These are phyloP conservation scores for Tychaedon coryphoeus DNA, from an alignment of 2,113 vertebrate species.

Conservation along the genomic window DNA sequence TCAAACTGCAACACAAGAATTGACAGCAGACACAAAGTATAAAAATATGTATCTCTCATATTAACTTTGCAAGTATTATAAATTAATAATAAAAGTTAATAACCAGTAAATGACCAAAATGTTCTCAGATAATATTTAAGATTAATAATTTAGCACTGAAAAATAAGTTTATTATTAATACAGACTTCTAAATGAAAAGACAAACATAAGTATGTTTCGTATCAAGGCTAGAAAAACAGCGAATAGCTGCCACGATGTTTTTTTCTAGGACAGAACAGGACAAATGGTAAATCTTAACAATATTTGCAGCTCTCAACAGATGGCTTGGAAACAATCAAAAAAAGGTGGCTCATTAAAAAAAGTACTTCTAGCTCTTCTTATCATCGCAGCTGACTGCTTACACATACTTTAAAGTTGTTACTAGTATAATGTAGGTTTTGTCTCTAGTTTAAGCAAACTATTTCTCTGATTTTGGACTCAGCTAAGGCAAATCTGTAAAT, in stretches of 20 bases:
- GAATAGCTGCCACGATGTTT: neutral
- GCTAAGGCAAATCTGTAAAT: neutral
- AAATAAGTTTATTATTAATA: neutral
- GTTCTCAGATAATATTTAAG: neutral
- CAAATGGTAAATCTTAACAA: neutral
- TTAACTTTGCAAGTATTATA: neutral
- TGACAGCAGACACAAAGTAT: neutral
- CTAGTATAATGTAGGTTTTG: neutral
- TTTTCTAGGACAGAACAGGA: neutral
- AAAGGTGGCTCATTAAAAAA: neutral
- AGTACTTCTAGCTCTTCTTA: neutral
- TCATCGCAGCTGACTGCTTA: neutral
- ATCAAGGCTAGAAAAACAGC: neutral
- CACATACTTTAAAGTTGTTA: neutral
- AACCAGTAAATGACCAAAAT: neutral
- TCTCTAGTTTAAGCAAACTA: neutral
- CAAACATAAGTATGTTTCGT: neutral
- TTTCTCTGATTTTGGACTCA: neutral
- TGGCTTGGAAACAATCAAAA: neutral
- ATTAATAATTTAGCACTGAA: neutral
- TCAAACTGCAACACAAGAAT: neutral
- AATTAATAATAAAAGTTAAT: neutral
- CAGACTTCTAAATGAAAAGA: neutral
- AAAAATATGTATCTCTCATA: neutral
- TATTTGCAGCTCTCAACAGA: neutral